These are phyloP conservation scores for Gobiocypris rarus DNA, from an alignment of 2,113 vertebrate genomes.

Conservation along the genomic window DNA sequence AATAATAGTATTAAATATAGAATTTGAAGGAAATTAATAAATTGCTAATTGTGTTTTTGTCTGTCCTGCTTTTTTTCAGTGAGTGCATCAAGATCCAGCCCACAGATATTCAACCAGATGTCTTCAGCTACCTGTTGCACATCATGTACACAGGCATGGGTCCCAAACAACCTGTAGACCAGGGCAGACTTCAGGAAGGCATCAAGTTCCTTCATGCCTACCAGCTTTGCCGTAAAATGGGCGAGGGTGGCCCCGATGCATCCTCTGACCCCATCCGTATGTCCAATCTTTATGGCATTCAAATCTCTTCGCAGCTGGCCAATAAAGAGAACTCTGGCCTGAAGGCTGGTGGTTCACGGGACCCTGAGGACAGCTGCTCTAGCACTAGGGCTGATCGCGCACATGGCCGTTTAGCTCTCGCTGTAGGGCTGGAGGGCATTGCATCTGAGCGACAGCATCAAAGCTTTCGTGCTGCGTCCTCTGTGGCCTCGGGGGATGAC, in stretches of 20 bases:
- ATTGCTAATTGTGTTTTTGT: background rate
- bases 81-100: constrained; percentile 99
- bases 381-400: constrained; percentile 71
- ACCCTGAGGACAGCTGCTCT: constrained; percentile 64
- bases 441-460: constrained; percentile 73
- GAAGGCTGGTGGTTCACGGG: constrained; percentile 72
- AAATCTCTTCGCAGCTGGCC: constrained; percentile 91
- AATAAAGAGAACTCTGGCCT: constrained; percentile 76
- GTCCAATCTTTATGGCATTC: constrained; percentile 96
- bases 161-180: constrained; percentile 91
- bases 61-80: constrained; percentile 68
- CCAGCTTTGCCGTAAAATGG: constrained; percentile 85
- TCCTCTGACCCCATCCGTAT: constrained; percentile 82
- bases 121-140: constrained; percentile 97
- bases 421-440: constrained; percentile 83
- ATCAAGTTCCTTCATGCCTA: constrained; percentile 95
- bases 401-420: constrained; percentile 82
- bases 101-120: constrained; percentile 95
- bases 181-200: constrained; percentile 89
- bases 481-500: constrained; percentile 78
- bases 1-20: background rate
- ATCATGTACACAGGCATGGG: constrained; percentile 97
- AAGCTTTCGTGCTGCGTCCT: constrained; percentile 67
- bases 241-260: constrained; percentile 77
- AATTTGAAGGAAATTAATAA: background rate